Evolutionary conservation across 2,888 invertebrate genomes (phyloP), one percentile per base, ranked within the genome.

Genomic region (Phoenoteleia sp.): DNA sequence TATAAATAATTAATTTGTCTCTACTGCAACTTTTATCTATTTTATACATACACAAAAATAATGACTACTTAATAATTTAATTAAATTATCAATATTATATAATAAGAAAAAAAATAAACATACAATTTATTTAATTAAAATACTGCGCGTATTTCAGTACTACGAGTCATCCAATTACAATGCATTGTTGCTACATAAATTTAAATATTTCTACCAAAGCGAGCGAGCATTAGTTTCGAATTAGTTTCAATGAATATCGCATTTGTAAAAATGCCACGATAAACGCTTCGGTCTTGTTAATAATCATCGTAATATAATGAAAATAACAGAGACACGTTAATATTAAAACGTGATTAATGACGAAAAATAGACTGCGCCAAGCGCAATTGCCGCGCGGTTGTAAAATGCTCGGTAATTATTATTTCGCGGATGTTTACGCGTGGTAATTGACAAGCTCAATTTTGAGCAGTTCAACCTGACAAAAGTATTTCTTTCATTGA

Each of bases 401-500:
- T 9, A 39, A 39, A 39, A 39, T n/a, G 39, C n/a, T n/a, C 39
- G 39, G n/a, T 39, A n/a, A 39, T 4, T 33, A 33, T 39, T n/a
- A 9, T 47, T 47, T 2, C 2, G 19, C 47, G 2, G 1, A n/a
- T 39, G n/a, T 39, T 39, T 39, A n/a, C 39, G 5, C 47, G 9
- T 42, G 42, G 54, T 56, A 71, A 71, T 29, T 71, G 39, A 36
- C 25, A 49, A 54, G 39, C 47, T 23, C 19, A 47, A 36, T 49
- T 49, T 21, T 27, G 39, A 11, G 36, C 15, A 15, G 21, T 21
- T 19, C 11, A 13, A 4, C 2, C 19, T 19, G 23, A 13, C 23
- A 23, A 66, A 49, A 39, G 54, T 27, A 27, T 54, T 64, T 72
- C 33, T 47, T 27, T 39, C 27, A 13, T 25, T 64, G 66, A 82